Conservation (phyloP, 2,888 invertebrate genomes). For the Brachypalpus laphriformis region DNA sequence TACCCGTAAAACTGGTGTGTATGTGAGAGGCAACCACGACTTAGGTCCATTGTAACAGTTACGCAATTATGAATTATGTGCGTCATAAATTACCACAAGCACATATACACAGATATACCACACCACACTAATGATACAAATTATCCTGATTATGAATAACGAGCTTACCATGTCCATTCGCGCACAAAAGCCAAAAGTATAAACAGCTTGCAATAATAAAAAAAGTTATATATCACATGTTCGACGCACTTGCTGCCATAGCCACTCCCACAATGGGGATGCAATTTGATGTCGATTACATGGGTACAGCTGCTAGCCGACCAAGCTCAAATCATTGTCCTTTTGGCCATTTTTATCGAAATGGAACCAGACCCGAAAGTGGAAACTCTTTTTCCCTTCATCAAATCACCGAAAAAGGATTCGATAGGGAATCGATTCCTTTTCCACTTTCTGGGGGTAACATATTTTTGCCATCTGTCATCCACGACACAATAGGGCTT, state of each 20-base stretch:
- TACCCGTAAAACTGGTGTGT: not conserved
- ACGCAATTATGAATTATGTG: conserved; percentile 43
- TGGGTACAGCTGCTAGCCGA: conserved; percentile 7
- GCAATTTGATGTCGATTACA: conserved; percentile 43
- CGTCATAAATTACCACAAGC: conserved; percentile 25
- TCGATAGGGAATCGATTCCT: conserved; percentile 44
- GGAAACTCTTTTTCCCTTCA: not conserved
- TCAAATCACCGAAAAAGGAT: conserved; percentile 20
- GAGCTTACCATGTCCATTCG: conserved; percentile 14
- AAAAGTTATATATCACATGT: not conserved
- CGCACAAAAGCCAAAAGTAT: not conserved
- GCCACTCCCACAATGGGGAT: not conserved
- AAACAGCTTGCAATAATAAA: not conserved
- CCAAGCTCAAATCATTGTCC: conserved; percentile 9
- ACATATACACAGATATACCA: not conserved
- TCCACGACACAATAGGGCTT: not conserved
- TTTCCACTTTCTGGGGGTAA: not conserved
- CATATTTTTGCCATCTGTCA: conserved; percentile 52
- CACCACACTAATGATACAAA: conserved; percentile 34
- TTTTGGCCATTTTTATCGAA: not conserved
- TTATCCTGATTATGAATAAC: conserved; percentile 59
- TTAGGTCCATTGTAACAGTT: conserved; percentile 1
- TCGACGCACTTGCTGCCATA: not conserved
- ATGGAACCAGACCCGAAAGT: not conserved
- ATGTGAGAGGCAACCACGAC: not conserved